These are phyloP conservation scores for Rhabdornis inornatus DNA, from an alignment of 2,113 vertebrate species.

Conservation along the genomic window DNA sequence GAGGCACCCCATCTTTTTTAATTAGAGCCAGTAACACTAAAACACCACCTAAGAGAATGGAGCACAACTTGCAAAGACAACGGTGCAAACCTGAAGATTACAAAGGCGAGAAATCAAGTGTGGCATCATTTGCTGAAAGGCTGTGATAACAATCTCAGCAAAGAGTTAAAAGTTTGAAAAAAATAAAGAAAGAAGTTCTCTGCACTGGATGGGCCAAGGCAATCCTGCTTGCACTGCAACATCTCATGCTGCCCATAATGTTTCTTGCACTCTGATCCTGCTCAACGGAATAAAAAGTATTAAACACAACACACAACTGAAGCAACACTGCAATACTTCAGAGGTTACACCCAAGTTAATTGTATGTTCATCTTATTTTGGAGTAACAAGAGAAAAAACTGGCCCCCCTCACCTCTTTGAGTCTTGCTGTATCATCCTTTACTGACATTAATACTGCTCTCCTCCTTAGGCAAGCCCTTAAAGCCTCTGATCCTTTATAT, in stretches of 20 bases:
- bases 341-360: background rate
- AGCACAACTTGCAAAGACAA: background rate
- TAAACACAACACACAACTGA: background rate
- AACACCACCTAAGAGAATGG: background rate
- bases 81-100: background rate
- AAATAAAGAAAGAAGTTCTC: background rate
- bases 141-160: background rate
- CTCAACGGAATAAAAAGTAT: background rate
- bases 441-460: background rate
- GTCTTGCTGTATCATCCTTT: background rate
- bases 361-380: background rate
- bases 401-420: background rate
- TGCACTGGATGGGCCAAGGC: background rate
- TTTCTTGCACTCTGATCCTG: background rate
- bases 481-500: constrained; percentile 41
- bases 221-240: background rate
- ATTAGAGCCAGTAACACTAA: background rate
- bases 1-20: background rate
- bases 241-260: background rate
- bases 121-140: background rate
- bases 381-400: background rate
- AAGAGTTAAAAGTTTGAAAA: background rate
- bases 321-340: background rate
- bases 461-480: constrained; percentile 9
- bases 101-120: background rate